phyloP scores from a whole-genome alignment of 2,113 vertebrate species.

The Montifringilla adamsi region DNA sequence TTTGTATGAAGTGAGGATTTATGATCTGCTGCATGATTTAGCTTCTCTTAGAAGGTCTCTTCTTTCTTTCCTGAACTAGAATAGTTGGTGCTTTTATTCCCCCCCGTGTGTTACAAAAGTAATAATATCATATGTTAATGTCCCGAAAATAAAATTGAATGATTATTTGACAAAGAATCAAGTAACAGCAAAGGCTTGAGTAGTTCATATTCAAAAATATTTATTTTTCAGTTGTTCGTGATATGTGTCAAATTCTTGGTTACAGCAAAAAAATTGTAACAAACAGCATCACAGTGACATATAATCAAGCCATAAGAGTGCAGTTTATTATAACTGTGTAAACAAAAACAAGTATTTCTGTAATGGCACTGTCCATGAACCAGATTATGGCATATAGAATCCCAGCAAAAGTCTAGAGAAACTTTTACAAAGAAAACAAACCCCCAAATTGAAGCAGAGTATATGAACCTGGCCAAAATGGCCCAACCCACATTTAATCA shows the following conservation, averaged over 20 bases:
- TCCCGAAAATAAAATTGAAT: background rate
- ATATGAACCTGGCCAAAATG: background rate
- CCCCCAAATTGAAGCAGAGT: background rate
- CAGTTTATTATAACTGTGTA: constrained; percentile 41
- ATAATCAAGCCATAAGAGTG: background rate
- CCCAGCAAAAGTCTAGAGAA: background rate
- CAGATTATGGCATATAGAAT: background rate
- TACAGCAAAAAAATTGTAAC: background rate
- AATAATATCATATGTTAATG: background rate
- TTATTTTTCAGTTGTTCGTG: constrained; percentile 29
- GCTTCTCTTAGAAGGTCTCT: background rate
- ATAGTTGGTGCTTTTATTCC: background rate
- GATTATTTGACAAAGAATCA: background rate
- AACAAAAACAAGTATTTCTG: constrained; percentile 26
- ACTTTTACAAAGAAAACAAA: background rate
- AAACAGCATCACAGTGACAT: background rate
- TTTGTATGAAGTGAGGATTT: background rate
- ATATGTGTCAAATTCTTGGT: background rate
- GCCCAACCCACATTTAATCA: background rate
- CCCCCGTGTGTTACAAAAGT: background rate
- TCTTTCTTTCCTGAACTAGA: background rate
- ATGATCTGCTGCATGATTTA: background rate
- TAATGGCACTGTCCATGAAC: background rate
- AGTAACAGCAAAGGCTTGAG: background rate
- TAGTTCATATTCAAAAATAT: constrained; percentile 51